These are phyloP conservation scores for Tinea trinotella DNA, from an alignment of 2,888 invertebrate species.

Conservation along the genomic window DNA sequence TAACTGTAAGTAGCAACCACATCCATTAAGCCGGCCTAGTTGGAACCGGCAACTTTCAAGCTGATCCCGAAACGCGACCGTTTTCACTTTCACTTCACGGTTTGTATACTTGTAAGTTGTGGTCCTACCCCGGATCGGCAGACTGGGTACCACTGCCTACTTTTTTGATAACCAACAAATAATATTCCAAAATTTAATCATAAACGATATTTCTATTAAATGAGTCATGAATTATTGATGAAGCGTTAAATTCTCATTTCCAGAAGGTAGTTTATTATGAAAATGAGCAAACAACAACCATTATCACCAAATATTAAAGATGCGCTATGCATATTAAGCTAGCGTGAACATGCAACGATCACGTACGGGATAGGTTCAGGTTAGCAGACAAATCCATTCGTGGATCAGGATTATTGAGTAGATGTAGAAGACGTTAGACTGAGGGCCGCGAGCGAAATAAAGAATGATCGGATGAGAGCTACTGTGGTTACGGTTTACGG, in stretches of 20 bases:
- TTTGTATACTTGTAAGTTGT: too few species aligned
- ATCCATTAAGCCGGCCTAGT: too few species aligned
- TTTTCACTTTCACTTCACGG: too few species aligned
- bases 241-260: constrained; percentile 34
- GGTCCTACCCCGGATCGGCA: too few species aligned
- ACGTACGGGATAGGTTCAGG: constrained; percentile 4
- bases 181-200: too few species aligned
- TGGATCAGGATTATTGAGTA: constrained; percentile 5
- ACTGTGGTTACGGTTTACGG: constrained; percentile 29
- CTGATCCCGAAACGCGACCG: too few species aligned
- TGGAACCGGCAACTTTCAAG: too few species aligned
- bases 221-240: constrained; percentile 44
- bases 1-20: too few species aligned
- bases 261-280: constrained; percentile 22
- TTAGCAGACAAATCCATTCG: background rate
- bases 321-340: constrained; percentile 22
- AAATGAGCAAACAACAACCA: constrained; percentile 40
- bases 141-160: too few species aligned
- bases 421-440: constrained; percentile 19
- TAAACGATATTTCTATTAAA: too few species aligned
- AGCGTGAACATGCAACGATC: constrained; percentile 20
- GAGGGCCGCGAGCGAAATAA: constrained; percentile 26
- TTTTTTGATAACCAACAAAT: too few species aligned
- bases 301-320: constrained; percentile 42
- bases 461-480: constrained; percentile 29